Evolutionary conservation across 2,113 vertebrate species (phyloP).

Genomic region (Cyanoderma ruficeps): DNA sequence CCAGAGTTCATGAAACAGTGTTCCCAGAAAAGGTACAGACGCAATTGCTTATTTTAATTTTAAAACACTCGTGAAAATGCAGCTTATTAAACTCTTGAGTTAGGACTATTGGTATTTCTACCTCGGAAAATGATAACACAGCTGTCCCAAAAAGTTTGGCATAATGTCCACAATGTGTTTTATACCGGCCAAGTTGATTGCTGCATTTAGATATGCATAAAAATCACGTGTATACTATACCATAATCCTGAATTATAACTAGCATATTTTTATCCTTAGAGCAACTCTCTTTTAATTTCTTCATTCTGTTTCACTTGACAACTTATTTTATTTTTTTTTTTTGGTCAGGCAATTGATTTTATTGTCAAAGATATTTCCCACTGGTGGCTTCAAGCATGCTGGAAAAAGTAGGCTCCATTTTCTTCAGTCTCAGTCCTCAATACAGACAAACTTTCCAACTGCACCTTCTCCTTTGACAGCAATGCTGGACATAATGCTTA

Average conservation of each 20-base stretch:
- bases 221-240: not conserved
- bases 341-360: not conserved
- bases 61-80: not conserved
- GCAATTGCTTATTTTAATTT: not conserved
- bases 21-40: not conserved
- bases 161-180: not conserved
- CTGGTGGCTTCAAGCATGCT: fast-evolving
- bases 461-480: not conserved
- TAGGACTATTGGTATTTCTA: not conserved
- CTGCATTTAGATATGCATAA: not conserved
- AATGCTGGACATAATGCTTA: not conserved
- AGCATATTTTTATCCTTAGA: not conserved
- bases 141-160: not conserved
- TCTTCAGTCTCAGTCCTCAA: not conserved
- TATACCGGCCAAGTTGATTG: not conserved
- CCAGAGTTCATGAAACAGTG: not conserved
- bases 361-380: not conserved
- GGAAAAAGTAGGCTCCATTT: not conserved
- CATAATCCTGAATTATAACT: not conserved
- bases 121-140: not conserved
- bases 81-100: not conserved
- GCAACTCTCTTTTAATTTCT: not conserved
- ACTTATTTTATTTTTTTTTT: not conserved
- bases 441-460: not conserved
- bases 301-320: not conserved